Evolutionary conservation across 2,888 invertebrate genomes (phyloP).

Genomic region (Agriopis marginaria): DNA sequence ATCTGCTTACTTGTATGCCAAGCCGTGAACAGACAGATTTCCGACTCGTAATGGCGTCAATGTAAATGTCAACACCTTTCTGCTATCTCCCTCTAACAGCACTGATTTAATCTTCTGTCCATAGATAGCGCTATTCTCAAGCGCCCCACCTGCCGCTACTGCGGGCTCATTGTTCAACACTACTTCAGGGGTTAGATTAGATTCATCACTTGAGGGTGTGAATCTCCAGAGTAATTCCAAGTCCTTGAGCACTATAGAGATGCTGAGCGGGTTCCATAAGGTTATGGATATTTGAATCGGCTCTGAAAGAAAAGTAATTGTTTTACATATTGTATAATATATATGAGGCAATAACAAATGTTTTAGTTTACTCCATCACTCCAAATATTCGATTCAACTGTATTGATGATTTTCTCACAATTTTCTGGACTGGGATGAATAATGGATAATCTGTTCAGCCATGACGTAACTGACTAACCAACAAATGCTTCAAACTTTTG

Average conservation of each 20-base stretch:
- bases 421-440: too few species aligned
- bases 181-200: slow-evolving; percentile 47
- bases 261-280: slow-evolving; percentile 91
- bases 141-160: slow-evolving; percentile 60
- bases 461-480: too few species aligned
- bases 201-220: slow-evolving; percentile 61
- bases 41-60: slow-evolving; percentile 92
- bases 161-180: slow-evolving; percentile 69
- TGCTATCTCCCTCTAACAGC: slow-evolving; percentile 86
- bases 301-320: slow-evolving; percentile 80
- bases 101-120: slow-evolving; percentile 86
- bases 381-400: too few species aligned
- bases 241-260: slow-evolving; percentile 89
- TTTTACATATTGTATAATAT: not conserved
- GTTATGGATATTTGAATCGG: slow-evolving; percentile 92
- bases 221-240: slow-evolving; percentile 92
- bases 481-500: too few species aligned
- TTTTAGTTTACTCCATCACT: too few species aligned
- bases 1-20: slow-evolving; percentile 87
- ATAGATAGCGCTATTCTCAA: slow-evolving; percentile 79
- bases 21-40: slow-evolving; percentile 90
- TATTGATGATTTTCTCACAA: too few species aligned
- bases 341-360: too few species aligned
- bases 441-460: too few species aligned
- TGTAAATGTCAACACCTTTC: slow-evolving; percentile 89